These are phyloP conservation scores for Psylliodes chrysocephalus DNA, from an alignment of 2,888 invertebrate genomes.

Conservation along the genomic window DNA sequence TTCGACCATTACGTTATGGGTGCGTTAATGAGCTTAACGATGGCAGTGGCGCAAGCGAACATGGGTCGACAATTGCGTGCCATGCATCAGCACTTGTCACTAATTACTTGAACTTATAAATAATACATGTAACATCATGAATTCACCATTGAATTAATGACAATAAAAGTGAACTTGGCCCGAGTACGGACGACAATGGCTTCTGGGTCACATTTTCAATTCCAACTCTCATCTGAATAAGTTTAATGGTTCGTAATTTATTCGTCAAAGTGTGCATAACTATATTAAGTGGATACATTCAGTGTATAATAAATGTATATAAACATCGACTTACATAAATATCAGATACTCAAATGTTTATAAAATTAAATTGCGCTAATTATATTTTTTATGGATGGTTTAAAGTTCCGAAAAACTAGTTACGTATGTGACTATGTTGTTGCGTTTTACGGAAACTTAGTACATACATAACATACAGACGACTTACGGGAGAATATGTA, in stretches of 20 bases:
- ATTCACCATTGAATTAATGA: slow-evolving; percentile 45
- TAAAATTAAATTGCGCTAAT: no score
- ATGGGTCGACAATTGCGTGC: slow-evolving; percentile 15
- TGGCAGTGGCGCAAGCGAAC: neutral
- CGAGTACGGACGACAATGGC: slow-evolving; percentile 41
- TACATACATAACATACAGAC: no score
- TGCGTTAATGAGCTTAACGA: no score
- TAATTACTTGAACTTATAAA: slow-evolving; percentile 32
- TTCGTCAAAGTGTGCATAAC: neutral
- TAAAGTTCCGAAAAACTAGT: no score
- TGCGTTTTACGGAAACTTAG: no score
- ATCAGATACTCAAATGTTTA: no score
- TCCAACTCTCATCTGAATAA: slow-evolving; percentile 24
- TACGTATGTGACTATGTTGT: no score
- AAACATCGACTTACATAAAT: no score
- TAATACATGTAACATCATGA: slow-evolving; percentile 35
- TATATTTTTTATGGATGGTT: no score
- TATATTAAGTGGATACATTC: neutral
- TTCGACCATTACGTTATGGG: no score
- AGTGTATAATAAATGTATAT: no score
- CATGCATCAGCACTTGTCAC: slow-evolving; percentile 21
- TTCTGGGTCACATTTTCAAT: slow-evolving; percentile 40
- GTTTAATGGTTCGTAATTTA: neutral
- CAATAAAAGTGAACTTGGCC: slow-evolving; percentile 45
- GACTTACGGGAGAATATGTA: no score